A percentile compares a stretch with the other conserved stretches of the same genome.
These are phyloP conservation scores for Lepeophtheirus salmonis DNA, from an alignment of 1,140 invertebrate genomes.

Conservation along the genomic window DNA sequence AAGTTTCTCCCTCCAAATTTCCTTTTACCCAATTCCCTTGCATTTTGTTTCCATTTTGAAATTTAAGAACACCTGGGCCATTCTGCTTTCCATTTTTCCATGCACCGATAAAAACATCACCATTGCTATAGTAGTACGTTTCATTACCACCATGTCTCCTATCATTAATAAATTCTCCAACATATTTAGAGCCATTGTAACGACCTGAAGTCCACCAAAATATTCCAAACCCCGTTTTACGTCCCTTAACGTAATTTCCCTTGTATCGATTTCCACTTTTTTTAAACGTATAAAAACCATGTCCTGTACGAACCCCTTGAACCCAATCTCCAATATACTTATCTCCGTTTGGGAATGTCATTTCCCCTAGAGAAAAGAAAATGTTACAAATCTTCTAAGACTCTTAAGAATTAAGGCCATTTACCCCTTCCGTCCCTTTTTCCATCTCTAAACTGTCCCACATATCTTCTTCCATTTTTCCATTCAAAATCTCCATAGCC, in stretches of 20 bases:
- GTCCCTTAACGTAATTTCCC: constrained; percentile 4
- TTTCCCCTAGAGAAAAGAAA: constrained; percentile 3
- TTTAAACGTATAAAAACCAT: constrained; percentile 7
- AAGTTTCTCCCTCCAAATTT: not conserved
- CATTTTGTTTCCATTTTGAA: constrained; percentile 5
- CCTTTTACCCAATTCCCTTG: constrained; percentile 5
- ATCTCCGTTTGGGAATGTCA: constrained; percentile 17
- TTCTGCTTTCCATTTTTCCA: constrained; percentile 9
- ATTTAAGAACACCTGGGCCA: not conserved
- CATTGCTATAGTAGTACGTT: not conserved
- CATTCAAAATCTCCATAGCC: constrained; percentile 2
- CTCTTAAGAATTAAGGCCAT: not conserved
- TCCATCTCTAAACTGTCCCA: not conserved
- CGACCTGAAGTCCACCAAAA: constrained; percentile 14
- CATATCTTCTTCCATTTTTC: constrained; percentile 9
- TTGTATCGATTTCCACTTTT: constrained; percentile 15
- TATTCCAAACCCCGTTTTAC: not conserved
- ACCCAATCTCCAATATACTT: constrained; percentile 16
- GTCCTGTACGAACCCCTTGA: not conserved
- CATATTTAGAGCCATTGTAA: constrained; percentile 10
- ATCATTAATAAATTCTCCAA: constrained; percentile 7
- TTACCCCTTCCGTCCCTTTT: constrained; percentile 6
- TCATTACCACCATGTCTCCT: not conserved
- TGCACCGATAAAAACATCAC: not conserved
- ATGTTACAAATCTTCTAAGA: not conserved